Conservation (phyloP, 1,140 invertebrate species). For the Xylocopa sonorina region DNA sequence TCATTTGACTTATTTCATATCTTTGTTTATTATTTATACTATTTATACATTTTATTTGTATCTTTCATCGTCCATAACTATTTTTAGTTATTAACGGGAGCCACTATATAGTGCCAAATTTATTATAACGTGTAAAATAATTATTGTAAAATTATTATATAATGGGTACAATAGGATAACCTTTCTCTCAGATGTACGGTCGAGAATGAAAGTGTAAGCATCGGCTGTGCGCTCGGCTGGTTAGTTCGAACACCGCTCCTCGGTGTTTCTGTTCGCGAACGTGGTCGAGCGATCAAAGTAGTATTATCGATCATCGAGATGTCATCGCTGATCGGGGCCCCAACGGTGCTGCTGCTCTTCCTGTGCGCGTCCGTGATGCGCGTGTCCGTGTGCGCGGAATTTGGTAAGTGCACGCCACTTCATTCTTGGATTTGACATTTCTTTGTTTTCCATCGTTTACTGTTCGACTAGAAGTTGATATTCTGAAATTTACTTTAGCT, state of each 20-base stretch:
- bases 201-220: slow-evolving; percentile 78
- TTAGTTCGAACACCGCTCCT: background rate
- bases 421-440: too few relatives aligned
- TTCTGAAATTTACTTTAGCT: too few relatives aligned
- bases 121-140: too few relatives aligned
- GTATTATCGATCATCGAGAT: background rate
- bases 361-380: background rate
- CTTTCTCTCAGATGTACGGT: slow-evolving; percentile 71
- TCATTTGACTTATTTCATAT: too few relatives aligned
- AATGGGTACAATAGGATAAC: background rate
- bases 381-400: background rate
- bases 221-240: slow-evolving; percentile 3
- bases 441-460: too few relatives aligned
- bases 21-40: too few relatives aligned
- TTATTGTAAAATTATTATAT: too few relatives aligned
- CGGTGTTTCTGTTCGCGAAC: background rate
- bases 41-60: too few relatives aligned
- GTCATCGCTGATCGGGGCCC: background rate
- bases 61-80: too few relatives aligned
- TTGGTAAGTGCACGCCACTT: slow-evolving; percentile 39
- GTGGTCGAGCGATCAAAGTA: background rate
- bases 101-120: too few relatives aligned
- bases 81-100: too few relatives aligned
- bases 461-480: too few relatives aligned
- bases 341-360: background rate